Evolutionary conservation across 2,113 vertebrate species (phyloP).

Genomic region (Lophotis ruficrista): DNA sequence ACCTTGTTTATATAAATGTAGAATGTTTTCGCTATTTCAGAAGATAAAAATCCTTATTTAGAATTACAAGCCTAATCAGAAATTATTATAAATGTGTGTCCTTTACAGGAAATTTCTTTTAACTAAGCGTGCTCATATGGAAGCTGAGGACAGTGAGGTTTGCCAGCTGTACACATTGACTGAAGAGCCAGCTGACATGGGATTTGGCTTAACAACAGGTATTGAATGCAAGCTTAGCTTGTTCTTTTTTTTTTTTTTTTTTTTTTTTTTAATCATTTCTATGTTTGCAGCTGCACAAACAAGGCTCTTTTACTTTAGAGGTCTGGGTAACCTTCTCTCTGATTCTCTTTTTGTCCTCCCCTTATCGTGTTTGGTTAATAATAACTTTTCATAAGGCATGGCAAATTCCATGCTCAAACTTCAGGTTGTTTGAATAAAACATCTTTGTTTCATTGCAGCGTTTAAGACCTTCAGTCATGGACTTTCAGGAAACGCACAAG

Average conservation of each 20-base stretch:
- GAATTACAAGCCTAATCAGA: background rate
- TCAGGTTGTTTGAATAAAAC: background rate
- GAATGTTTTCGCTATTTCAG: background rate
- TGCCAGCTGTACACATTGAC: conserved; percentile 88
- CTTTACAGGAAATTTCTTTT: conserved; percentile 90
- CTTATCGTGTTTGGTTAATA: background rate
- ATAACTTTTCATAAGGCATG: background rate
- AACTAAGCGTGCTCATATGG: conserved; percentile 85
- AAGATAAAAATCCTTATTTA: background rate
- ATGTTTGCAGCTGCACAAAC: conserved; percentile 21
- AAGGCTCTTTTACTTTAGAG: background rate
- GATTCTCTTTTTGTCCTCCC: background rate
- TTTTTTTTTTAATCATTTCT: background rate
- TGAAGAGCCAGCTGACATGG: conserved; percentile 82
- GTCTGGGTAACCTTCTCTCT: background rate
- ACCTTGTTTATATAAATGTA: conserved; percentile 6
- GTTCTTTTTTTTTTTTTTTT: background rate
- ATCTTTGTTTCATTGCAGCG: background rate
- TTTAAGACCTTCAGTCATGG: background rate
- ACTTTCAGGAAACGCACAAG: background rate
- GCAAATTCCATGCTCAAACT: background rate
- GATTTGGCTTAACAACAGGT: conserved; percentile 86
- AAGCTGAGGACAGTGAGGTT: conserved; percentile 79
- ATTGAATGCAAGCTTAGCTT: conserved; percentile 2
- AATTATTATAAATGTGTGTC: background rate